A percentile compares a stretch with the other conserved stretches of the same genome.
phyloP scores from a whole-genome alignment of 1,140 invertebrate species.

The Drosophila pandora region DNA sequence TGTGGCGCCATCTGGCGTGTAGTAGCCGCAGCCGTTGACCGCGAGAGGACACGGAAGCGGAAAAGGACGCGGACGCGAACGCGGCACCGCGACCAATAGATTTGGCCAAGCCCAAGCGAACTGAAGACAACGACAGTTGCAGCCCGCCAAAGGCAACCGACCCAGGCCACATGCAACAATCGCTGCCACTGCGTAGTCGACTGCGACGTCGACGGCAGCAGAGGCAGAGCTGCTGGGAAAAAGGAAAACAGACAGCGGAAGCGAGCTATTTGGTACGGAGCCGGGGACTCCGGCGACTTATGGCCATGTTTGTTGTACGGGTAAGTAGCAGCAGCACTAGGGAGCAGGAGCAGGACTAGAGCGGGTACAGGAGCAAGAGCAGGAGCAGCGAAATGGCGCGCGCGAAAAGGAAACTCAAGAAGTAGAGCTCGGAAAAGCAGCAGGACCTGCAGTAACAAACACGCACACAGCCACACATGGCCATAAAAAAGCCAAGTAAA shows the following conservation, averaged over 20 bases:
- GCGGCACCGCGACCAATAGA: slow-evolving; percentile 77
- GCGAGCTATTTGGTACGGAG: slow-evolving; percentile 37
- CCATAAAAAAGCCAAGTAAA: slow-evolving; percentile 78
- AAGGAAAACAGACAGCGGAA: slow-evolving; percentile 55
- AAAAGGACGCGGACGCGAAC: slow-evolving; percentile 35
- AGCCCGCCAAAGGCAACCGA: slow-evolving; percentile 70
- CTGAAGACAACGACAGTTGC: slow-evolving; percentile 77
- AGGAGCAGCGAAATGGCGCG: slow-evolving; percentile 70
- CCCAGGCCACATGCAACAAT: slow-evolving; percentile 75
- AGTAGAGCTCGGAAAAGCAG: slow-evolving; percentile 59
- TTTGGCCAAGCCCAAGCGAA: slow-evolving; percentile 74
- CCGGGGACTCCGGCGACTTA: slow-evolving; percentile 59
- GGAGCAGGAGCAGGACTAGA: slow-evolving; percentile 18
- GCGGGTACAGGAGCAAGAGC: not conserved
- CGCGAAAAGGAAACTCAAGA: slow-evolving; percentile 78
- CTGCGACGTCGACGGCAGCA: slow-evolving; percentile 25
- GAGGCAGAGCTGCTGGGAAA: slow-evolving; percentile 44
- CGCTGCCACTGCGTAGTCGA: slow-evolving; percentile 30
- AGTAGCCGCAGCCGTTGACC: slow-evolving; percentile 16
- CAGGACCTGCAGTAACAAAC: slow-evolving; percentile 43
- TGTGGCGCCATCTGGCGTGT: slow-evolving; percentile 57
- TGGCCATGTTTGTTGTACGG: slow-evolving; percentile 75
- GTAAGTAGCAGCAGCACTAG: slow-evolving; percentile 59
- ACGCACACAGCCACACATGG: slow-evolving; percentile 30
- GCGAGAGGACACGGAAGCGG: slow-evolving; percentile 10